Evolutionary conservation across 2,797 vertebrate genomes (phyloP).

Genomic region (Varecia variegata): DNA sequence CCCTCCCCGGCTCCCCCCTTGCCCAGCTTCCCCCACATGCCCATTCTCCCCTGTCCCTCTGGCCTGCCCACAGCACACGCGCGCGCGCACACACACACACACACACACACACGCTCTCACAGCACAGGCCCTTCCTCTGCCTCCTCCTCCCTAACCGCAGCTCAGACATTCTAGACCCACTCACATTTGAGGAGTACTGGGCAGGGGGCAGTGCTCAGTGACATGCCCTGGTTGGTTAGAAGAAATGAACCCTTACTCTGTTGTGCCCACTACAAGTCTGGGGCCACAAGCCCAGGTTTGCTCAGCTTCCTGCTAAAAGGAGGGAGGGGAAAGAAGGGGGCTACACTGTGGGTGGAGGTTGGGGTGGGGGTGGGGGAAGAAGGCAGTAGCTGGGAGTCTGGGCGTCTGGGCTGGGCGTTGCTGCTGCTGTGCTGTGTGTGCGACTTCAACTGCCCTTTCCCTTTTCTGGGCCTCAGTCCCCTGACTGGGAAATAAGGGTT

Average conservation of each 20-base stretch:
- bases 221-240: fast-evolving
- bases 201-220: neutral
- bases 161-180: neutral
- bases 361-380: fast-evolving
- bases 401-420: neutral
- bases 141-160: no score
- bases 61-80: neutral
- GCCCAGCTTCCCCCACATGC: neutral
- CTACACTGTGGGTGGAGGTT: neutral
- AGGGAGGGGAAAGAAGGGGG: neutral
- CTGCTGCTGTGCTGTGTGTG: neutral
- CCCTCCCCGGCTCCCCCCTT: no score
- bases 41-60: neutral
- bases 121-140: neutral
- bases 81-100: no score
- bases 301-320: neutral
- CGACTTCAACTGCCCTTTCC: neutral
- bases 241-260: neutral
- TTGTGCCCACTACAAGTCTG: neutral
- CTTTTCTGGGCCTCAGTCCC: neutral
- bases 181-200: neutral
- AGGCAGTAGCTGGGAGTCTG: neutral
- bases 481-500: neutral
- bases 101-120: fast-evolving
- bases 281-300: neutral